A percentile compares a stretch with the other conserved stretches of the same genome.
These are phyloP conservation scores for Urophycis tenuis DNA, from an alignment of 2,797 vertebrate species.

Conservation along the genomic window DNA sequence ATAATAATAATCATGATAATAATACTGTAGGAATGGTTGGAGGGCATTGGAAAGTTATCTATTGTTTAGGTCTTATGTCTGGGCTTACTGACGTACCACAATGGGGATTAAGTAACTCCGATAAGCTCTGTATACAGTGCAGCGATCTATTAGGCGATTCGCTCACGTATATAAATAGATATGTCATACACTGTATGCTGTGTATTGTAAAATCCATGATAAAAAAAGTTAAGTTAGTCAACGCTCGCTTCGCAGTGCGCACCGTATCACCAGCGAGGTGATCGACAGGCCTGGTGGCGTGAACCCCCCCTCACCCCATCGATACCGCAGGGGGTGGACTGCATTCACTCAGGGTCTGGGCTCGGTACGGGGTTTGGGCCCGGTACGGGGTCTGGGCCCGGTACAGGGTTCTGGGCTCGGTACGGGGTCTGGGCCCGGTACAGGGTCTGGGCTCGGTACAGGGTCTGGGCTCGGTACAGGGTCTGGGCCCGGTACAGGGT, in stretches of 20 bases:
- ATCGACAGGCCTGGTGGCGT: neutral
- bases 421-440: neutral
- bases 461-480: neutral
- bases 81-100: neutral
- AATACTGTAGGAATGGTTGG: neutral
- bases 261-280: neutral
- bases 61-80: neutral
- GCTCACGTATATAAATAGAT: neutral
- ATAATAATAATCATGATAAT: neutral
- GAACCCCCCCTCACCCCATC: neutral
- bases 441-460: neutral
- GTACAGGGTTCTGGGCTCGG: no score
- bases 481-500: neutral
- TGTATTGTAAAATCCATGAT: neutral
- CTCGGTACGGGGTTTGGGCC: neutral
- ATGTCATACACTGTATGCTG: neutral
- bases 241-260: neutral
- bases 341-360: no score
- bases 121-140: neutral
- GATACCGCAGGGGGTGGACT: neutral
- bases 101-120: neutral
- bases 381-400: neutral
- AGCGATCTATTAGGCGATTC: neutral
- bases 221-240: neutral
- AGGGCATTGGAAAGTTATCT: constrained; percentile 2